Evolutionary conservation across 2,113 vertebrate genomes (phyloP).

Genomic region (Phrynosoma blainvillii): DNA sequence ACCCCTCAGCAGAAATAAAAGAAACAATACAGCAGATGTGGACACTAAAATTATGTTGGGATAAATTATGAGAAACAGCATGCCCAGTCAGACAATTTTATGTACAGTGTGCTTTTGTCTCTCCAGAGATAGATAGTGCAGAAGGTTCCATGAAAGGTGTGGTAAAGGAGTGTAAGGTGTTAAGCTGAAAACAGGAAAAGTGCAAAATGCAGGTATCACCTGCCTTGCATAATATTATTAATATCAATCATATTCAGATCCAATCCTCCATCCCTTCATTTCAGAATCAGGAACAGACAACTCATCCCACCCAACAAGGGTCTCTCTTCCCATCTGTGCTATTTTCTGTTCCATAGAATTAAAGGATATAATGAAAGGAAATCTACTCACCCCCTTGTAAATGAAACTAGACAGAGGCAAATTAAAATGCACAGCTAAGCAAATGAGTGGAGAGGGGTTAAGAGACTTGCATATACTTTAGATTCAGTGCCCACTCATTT

Average conservation of each 20-base stretch:
- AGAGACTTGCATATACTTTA: constrained; percentile 34
- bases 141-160: background rate
- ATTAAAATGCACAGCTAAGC: constrained; percentile 44
- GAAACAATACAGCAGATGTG: background rate
- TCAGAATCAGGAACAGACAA: constrained; percentile 29
- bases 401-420: constrained; percentile 56
- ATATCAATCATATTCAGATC: background rate
- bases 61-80: background rate
- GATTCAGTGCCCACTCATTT: constrained; percentile 31
- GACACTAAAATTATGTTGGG: background rate
- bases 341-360: constrained; percentile 64
- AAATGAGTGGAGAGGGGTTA: constrained; percentile 27
- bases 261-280: background rate
- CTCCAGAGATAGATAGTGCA: background rate
- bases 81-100: background rate
- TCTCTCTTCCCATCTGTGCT: constrained; percentile 57
- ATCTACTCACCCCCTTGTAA: constrained; percentile 49
- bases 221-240: background rate
- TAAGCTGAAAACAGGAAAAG: background rate
- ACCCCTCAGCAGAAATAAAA: background rate
- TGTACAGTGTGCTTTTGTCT: background rate
- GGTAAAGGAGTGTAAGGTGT: background rate
- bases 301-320: background rate
- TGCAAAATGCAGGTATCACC: background rate
- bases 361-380: constrained; percentile 68